Conservation (phyloP, 2,888 invertebrate genomes). For the Tholera decimalis region DNA sequence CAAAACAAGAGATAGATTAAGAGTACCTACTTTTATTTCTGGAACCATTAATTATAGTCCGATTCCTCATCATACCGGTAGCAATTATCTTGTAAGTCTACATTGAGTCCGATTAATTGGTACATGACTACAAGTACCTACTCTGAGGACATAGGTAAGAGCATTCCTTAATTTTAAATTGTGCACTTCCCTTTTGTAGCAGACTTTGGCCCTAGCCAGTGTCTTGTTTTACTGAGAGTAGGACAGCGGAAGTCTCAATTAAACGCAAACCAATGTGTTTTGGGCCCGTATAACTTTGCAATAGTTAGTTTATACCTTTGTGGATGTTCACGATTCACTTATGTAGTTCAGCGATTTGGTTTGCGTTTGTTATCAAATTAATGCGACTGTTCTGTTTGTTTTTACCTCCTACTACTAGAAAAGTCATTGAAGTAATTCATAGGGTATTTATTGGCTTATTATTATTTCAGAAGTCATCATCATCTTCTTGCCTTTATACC, state of each 20-base stretch:
- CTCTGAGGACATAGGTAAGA: slow-evolving; percentile 34
- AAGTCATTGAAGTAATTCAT: neutral
- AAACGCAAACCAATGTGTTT: slow-evolving; percentile 72
- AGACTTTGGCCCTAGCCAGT: slow-evolving; percentile 52
- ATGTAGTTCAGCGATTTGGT: slow-evolving; percentile 14
- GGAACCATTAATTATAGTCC: neutral
- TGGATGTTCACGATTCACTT: slow-evolving; percentile 25
- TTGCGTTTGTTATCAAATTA: slow-evolving; percentile 18
- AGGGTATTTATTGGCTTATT: slow-evolving; percentile 10
- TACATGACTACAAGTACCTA: no score
- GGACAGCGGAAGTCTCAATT: slow-evolving; percentile 81
- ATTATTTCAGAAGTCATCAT: neutral
- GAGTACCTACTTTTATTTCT: neutral
- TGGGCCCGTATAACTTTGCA: slow-evolving; percentile 71
- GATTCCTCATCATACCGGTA: neutral
- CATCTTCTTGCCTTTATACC: no score
- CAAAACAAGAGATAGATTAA: neutral
- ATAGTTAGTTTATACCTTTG: slow-evolving; percentile 30
- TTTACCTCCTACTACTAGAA: neutral
- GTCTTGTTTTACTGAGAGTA: slow-evolving; percentile 50
- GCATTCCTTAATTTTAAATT: slow-evolving; percentile 56
- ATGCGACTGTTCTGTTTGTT: slow-evolving; percentile 2
- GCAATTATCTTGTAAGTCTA: slow-evolving; percentile 4
- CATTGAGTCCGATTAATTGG: slow-evolving; percentile 33
- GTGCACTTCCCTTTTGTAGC: slow-evolving; percentile 49